Evolutionary conservation across 2,113 vertebrate species (phyloP), one percentile per base, ranked within the genome.

Genomic region (Xyliphius kryptos): DNA sequence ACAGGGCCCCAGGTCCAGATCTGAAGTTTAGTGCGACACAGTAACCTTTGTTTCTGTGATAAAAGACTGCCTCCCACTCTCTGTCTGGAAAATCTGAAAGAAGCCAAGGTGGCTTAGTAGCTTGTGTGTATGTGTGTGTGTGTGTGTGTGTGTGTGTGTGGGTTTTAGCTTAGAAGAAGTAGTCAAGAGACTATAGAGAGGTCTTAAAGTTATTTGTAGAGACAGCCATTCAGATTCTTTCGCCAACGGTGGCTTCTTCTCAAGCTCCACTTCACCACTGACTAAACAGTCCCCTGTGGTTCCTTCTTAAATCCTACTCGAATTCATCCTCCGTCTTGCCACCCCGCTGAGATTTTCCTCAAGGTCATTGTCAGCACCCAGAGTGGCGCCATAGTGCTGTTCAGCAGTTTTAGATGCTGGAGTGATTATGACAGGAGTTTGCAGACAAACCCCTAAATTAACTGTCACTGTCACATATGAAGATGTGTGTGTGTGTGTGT

Each of bases 121-220:
- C 90, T 69, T 67, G 32, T 11, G 40, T 57, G 59, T 54, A 65
- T 38, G 67, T 47, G 61, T 44, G 64, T 58, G 16, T 43, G 57
- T 66, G 61, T 54, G 56, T 65, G 56, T 43, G 71, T 46, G 58
- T n/a, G n/a, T n/a, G n/a, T n/a, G n/a, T n/a, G n/a, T n/a, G n/a
- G n/a, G n/a, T n/a, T n/a, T n/a, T n/a, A n/a, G n/a, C n/a, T n/a
- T n/a, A n/a, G n/a, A n/a, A n/a, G n/a, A n/a, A n/a, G n/a, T n/a
- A n/a, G n/a, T n/a, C n/a, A n/a, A n/a, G n/a, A n/a, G n/a, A n/a
- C n/a, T n/a, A n/a, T n/a, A n/a, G 57, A 85, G 88, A 89, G 83
- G 84, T 87, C 88, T 89, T 91, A 89, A 90, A 92, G 89, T 92
- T 93, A 90, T 93, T 94, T 94, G 94, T 94, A 92, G 91, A 87